These are phyloP conservation scores for Cancer borealis DNA, from an alignment of 2,888 invertebrate genomes.

Conservation along the genomic window DNA sequence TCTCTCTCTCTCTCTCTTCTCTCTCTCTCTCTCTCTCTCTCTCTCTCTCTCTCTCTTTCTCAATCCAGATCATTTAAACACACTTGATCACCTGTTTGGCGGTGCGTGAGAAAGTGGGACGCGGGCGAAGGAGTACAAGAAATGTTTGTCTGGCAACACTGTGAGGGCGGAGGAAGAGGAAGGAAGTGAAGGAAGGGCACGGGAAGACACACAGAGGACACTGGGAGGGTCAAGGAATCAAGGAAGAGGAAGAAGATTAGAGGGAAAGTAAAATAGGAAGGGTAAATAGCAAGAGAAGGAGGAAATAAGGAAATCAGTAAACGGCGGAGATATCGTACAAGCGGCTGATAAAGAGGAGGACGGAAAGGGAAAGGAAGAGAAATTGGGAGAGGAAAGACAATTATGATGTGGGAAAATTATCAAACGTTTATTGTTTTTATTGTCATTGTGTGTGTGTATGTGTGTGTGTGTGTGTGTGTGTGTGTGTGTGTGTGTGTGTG, in stretches of 20 bases:
- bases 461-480: constrained; percentile 20
- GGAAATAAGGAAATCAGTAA: background rate
- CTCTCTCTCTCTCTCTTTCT: background rate
- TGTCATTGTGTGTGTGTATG: background rate
- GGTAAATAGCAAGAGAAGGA: background rate
- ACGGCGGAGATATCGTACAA: background rate
- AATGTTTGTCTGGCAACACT: constrained; percentile 1
- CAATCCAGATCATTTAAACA: background rate
- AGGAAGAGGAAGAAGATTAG: background rate
- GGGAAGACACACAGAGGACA: background rate
- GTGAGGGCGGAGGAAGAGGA: background rate
- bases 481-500: background rate
- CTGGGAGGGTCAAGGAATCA: background rate
- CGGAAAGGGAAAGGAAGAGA: background rate
- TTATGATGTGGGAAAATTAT: background rate
- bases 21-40: background rate
- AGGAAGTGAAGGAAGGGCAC: background rate
- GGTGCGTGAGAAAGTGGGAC: constrained; percentile 12
- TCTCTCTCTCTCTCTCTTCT: background rate
- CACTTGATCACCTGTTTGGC: background rate
- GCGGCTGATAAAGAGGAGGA: background rate
- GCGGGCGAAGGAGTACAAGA: background rate
- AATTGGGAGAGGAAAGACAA: background rate
- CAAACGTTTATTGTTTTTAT: background rate
- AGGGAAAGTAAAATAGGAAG: background rate